Evolutionary conservation across 2,113 vertebrate species (phyloP).

Genomic region (Arothron firmamentum): DNA sequence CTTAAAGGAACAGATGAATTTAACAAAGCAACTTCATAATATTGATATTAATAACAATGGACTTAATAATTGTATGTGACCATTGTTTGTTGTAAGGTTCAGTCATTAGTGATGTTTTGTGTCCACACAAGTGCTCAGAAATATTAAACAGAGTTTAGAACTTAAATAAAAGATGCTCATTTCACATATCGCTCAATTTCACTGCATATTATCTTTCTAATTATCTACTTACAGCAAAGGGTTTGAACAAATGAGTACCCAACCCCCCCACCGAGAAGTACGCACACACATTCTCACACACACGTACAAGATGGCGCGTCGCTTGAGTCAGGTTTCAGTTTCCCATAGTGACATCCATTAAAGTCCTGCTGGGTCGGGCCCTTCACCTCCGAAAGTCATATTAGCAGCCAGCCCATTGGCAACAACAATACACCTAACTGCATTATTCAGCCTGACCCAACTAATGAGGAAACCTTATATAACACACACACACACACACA

Average conservation of each 20-base stretch:
- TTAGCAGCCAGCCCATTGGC: conserved; percentile 71
- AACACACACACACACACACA: not conserved
- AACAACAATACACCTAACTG: conserved; percentile 64
- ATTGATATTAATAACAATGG: too few species aligned
- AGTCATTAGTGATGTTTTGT: too few species aligned
- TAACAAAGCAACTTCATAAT: too few species aligned
- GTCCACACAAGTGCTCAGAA: too few species aligned
- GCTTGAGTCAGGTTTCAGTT: conserved; percentile 64
- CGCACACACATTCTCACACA: conserved; percentile 21
- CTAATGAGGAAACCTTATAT: conserved; percentile 71
- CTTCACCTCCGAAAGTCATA: conserved; percentile 58
- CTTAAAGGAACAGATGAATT: too few species aligned
- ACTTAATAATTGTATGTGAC: too few species aligned
- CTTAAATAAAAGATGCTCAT: too few species aligned
- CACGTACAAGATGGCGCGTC: conserved; percentile 33
- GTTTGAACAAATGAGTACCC: not conserved
- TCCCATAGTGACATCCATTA: conserved; percentile 73
- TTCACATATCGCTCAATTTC: too few species aligned
- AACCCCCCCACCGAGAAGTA: not conserved
- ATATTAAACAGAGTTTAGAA: too few species aligned
- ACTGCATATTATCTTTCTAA: too few species aligned
- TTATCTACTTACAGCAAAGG: too few species aligned
- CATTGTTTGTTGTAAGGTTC: too few species aligned
- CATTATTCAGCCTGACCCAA: conserved; percentile 64
- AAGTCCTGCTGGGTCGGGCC: conserved; percentile 62